phyloP scores from a whole-genome alignment of 1,140 invertebrate genomes.

The Pygmarrhopalites habei region DNA sequence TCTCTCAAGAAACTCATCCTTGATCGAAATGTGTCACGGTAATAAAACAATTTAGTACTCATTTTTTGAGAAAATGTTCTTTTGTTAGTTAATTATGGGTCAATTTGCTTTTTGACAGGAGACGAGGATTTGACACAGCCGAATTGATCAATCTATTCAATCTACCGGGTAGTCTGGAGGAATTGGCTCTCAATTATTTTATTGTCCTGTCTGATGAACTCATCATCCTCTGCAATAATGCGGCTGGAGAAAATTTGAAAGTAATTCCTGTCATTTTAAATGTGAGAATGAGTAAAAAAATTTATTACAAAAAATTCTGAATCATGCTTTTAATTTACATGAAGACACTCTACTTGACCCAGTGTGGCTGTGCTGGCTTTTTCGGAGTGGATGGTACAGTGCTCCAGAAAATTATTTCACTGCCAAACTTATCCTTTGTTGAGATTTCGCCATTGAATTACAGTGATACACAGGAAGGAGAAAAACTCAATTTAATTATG shows the following conservation, averaged over 20 bases:
- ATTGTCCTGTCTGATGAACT: constrained; percentile 27
- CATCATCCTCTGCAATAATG: constrained; percentile 12
- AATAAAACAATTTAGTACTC: too few species aligned
- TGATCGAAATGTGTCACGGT: constrained; percentile 22
- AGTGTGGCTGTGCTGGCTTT: constrained; percentile 21
- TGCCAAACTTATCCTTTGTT: constrained; percentile 23
- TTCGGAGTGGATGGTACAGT: constrained; percentile 34
- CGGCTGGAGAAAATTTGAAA: constrained; percentile 1
- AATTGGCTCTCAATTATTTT: constrained; percentile 35
- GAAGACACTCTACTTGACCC: constrained; percentile 25
- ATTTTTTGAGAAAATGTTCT: too few species aligned
- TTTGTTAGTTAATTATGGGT: too few species aligned
- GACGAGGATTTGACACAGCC: constrained; percentile 11
- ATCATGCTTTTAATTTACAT: too few species aligned
- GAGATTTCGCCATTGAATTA: constrained; percentile 30
- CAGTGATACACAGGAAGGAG: constrained; percentile 18
- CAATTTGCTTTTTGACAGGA: too few species aligned
- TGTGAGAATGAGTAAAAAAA: too few species aligned
- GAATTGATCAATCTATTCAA: constrained; percentile 33
- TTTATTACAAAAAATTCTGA: too few species aligned
- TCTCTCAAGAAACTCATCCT: constrained; percentile 26
- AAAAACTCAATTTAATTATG: constrained; percentile 31
- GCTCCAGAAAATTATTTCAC: constrained; percentile 22
- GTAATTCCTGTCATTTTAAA: too few species aligned
- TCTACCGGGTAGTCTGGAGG: constrained; percentile 23